Percentiles rank a stretch among this genome's conserved stretches.
Evolutionary conservation across 2,797 vertebrate species (phyloP).

Genomic region (Craterocephalus amniculus): DNA sequence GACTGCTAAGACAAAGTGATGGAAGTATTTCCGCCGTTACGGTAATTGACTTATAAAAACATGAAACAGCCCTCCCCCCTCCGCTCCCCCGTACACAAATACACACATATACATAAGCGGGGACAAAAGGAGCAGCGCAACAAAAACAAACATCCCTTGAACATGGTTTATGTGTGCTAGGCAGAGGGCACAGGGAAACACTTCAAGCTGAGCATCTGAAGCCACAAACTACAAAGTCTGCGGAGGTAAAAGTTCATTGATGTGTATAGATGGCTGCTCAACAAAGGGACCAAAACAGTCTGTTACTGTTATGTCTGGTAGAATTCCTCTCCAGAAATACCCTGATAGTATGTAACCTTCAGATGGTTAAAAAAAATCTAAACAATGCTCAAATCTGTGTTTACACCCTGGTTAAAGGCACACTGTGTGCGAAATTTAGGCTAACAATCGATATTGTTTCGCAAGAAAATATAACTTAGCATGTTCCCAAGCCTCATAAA

Average conservation of each 20-base stretch:
- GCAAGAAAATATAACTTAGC: conserved; percentile 28
- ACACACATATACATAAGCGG: conserved; percentile 6
- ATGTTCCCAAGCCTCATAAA: conserved; percentile 39
- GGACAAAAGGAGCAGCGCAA: conserved; percentile 54
- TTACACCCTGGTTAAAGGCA: conserved; percentile 59
- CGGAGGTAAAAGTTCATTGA: conserved; percentile 58
- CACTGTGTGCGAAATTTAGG: conserved; percentile 54
- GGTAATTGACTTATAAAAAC: conserved; percentile 19
- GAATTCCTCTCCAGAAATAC: conserved; percentile 70
- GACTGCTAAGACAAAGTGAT: background rate
- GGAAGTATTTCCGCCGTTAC: conserved; percentile 12
- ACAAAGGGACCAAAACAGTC: conserved; percentile 73
- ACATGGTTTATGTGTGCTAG: conserved; percentile 60
- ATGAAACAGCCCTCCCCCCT: conserved; percentile 4
- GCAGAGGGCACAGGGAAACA: conserved; percentile 54
- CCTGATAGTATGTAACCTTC: conserved; percentile 49
- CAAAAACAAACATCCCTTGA: conserved; percentile 67
- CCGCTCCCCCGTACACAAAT: background rate
- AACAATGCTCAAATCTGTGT: conserved; percentile 72
- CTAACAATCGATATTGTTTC: conserved; percentile 62
- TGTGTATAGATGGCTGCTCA: conserved; percentile 70
- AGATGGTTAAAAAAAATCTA: conserved; percentile 21
- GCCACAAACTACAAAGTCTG: conserved; percentile 43
- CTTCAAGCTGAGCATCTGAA: conserved; percentile 59
- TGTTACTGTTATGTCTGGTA: conserved; percentile 71